Evolutionary conservation across 2,113 vertebrate species (phyloP), one percentile per base, ranked within the genome.

Genomic region (Symphodus melops): DNA sequence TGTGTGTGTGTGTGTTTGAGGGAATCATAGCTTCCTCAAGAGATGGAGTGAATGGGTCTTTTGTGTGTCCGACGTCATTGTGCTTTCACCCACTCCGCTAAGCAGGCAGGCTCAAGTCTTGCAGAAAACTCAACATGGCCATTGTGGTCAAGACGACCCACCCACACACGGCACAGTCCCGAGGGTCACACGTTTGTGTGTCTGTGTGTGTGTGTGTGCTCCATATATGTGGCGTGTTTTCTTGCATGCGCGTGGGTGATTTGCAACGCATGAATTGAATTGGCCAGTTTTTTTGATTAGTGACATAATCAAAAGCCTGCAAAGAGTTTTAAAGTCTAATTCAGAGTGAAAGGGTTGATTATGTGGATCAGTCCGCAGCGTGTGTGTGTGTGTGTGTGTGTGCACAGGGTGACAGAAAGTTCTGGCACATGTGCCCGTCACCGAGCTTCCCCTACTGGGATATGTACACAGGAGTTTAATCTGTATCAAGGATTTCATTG

Each of bases 41-140:
- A 80, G 72, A 77, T 48, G 39, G 55, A 20, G 74, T 89, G 80
- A 89, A 92, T 84, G 81, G 37, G 16, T 58, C 85, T 90, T 89
- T 91, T 92, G 88, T 92, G 75, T n/a, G 55, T 51, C 33, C 10
- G 25, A 84, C 56, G 66, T 78, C 83, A 83, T 60, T 49, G 28
- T 37, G 65, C 71, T 83, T 72, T 78, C 74, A 69, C 84, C 89
- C 86, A 81, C 84, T 78, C 61, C 0, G 70, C 83, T 86, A 60
- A 72, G 68, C 69, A 70, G 72, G 57, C 84, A 0, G 78, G 68
- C 68, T 63, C 20, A 67, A 75, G 78, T 79, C 70, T 74, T 55
- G 65, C 86, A 84, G 83, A 73, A 71, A 73, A 61, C 68, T 87
- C 66, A 88, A 82, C 84, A 46, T 49, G 21, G 65, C 69, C 68